Conservation (phyloP, 35 echinoderm and acorn worm genomes). For the Nesometra sesokonis region DNA sequence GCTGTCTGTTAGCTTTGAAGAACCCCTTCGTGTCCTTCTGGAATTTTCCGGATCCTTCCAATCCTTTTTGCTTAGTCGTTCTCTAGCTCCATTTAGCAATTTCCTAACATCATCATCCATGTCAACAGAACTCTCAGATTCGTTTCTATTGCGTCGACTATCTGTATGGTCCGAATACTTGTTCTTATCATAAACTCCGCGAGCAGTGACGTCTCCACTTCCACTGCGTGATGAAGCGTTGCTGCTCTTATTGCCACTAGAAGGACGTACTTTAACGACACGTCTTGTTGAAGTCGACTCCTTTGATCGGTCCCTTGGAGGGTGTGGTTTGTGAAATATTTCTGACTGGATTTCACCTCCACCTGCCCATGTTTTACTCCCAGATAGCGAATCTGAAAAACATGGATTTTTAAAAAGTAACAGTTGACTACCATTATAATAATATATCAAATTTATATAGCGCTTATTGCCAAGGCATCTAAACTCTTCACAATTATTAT, state of each 20-base stretch:
- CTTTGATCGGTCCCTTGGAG: constrained; percentile 25
- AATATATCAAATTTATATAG: too few species aligned
- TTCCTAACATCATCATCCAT: neutral
- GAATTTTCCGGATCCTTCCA: neutral
- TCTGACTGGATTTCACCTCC: constrained; percentile 27
- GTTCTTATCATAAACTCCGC: neutral
- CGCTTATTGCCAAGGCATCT: too few species aligned
- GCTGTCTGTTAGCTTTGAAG: constrained; percentile 10
- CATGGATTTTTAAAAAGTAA: too few species aligned
- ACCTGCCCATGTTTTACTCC: constrained; percentile 80
- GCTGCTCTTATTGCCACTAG: constrained; percentile 56
- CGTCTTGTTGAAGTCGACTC: constrained; percentile 72
- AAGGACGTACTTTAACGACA: constrained; percentile 69
- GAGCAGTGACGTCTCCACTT: neutral
- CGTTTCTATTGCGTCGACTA: neutral
- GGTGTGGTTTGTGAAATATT: constrained; percentile 55
- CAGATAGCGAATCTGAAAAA: constrained; percentile 37
- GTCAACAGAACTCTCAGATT: neutral
- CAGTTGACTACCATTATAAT: too few species aligned
- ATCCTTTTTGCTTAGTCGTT: neutral
- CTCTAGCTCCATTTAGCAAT: neutral
- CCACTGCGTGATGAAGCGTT: neutral
- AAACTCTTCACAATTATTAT: too few species aligned
- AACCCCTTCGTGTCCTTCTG: neutral
- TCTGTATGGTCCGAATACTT: neutral